Conservation (phyloP, 2,113 vertebrate genomes). For the Cnemophilus loriae region DNA sequence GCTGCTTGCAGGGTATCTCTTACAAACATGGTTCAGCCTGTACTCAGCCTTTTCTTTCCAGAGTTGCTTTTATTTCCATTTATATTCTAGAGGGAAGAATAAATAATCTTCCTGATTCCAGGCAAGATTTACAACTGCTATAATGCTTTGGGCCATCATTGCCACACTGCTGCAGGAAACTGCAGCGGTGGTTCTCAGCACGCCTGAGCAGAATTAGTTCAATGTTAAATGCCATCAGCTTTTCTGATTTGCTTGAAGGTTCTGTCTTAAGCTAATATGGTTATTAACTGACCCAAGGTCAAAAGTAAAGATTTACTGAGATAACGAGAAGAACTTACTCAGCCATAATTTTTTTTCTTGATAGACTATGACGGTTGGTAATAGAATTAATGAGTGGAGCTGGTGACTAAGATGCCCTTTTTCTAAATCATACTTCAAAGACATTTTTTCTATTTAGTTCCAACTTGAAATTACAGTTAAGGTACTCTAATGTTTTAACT, state of each 20-base stretch:
- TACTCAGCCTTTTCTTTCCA: background rate
- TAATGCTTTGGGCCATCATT: background rate
- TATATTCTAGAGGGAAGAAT: background rate
- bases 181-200: background rate
- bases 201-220: background rate
- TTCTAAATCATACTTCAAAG: background rate
- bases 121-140: slow-evolving; percentile 3
- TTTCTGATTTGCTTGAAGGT: background rate
- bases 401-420: background rate
- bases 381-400: background rate
- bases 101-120: slow-evolving; percentile 6
- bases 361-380: background rate
- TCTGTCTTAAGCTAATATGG: background rate
- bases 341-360: background rate
- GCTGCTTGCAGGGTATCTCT: background rate
- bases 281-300: background rate
- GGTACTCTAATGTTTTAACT: background rate
- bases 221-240: background rate
- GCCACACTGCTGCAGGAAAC: background rate
- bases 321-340: background rate
- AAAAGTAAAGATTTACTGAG: background rate
- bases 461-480: background rate
- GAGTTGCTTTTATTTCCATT: slow-evolving; percentile 13
- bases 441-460: background rate
- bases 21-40: background rate